Percentiles rank a stretch among this genome's conserved stretches.
Evolutionary conservation across 2,888 invertebrate species (phyloP).

Genomic region (Gari tellinella): DNA sequence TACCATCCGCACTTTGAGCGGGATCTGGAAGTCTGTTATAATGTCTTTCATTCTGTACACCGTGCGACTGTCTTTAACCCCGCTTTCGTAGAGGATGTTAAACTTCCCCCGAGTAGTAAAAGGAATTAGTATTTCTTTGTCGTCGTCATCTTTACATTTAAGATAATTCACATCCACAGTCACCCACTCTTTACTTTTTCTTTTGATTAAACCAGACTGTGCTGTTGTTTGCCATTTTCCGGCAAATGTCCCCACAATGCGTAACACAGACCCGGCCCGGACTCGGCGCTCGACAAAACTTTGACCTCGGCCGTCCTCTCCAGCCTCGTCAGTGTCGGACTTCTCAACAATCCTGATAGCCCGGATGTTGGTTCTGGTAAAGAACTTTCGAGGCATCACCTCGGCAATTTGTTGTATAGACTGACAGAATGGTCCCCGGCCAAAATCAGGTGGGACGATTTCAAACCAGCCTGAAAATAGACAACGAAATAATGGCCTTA

Average conservation of each 20-base stretch:
- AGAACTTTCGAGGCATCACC: conserved; percentile 72
- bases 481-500: no score
- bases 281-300: conserved; percentile 72
- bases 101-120: conserved; percentile 72
- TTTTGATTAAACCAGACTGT: conserved; percentile 71
- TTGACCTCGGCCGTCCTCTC: conserved; percentile 25
- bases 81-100: conserved; percentile 74
- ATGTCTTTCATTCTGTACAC: conserved; percentile 78
- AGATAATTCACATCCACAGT: conserved; percentile 74
- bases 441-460: conserved; percentile 75
- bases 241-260: conserved; percentile 68
- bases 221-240: conserved; percentile 77
- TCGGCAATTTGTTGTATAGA: conserved; percentile 73
- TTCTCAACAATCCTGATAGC: conserved; percentile 67
- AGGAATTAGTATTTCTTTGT: conserved; percentile 71
- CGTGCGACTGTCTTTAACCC: conserved; percentile 62
- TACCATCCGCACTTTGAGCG: conserved; percentile 75
- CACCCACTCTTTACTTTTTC: conserved; percentile 71
- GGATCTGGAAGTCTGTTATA: conserved; percentile 66
- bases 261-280: conserved; percentile 69
- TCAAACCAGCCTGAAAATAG: conserved; percentile 76
- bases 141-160: conserved; percentile 71
- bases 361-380: conserved; percentile 71
- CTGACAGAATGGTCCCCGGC: conserved; percentile 65
- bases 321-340: conserved; percentile 23